Percentiles rank a stretch among this genome's conserved stretches.
Evolutionary conservation across 2,888 invertebrate genomes (phyloP).

Genomic region (Frankliniella fusca): DNA sequence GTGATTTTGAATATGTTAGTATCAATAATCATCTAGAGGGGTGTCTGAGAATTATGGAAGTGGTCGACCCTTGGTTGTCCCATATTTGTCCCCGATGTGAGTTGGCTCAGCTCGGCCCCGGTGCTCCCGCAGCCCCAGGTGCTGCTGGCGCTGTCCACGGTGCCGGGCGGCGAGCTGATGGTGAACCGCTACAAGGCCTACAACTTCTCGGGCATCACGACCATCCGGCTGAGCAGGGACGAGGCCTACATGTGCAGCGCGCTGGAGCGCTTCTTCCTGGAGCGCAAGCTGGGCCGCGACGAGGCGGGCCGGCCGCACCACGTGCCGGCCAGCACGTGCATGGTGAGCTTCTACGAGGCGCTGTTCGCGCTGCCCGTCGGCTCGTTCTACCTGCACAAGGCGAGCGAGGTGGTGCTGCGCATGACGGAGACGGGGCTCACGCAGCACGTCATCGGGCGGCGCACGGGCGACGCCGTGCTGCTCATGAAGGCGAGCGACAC

Average conservation of each 20-base stretch:
- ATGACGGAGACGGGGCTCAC: neutral
- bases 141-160: neutral
- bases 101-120: no score
- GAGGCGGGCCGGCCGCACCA: neutral
- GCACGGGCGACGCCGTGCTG: neutral
- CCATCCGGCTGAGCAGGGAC: neutral
- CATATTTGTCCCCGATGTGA: no score
- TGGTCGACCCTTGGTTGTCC: neutral
- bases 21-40: no score
- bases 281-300: neutral
- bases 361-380: neutral
- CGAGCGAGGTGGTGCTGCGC: neutral
- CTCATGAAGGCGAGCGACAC: neutral
- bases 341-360: neutral
- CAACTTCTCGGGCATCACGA: neutral
- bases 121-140: neutral
- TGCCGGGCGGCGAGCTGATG: neutral
- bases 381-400: neutral
- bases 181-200: neutral
- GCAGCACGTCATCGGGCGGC: neutral
- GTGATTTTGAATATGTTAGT: no score
- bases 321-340: neutral
- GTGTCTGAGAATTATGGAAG: no score
- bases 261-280: constrained; percentile 6
- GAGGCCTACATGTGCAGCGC: neutral